phyloP scores from a whole-genome alignment of 2,888 invertebrate species.

The Gymnoscelis rufifasciata region DNA sequence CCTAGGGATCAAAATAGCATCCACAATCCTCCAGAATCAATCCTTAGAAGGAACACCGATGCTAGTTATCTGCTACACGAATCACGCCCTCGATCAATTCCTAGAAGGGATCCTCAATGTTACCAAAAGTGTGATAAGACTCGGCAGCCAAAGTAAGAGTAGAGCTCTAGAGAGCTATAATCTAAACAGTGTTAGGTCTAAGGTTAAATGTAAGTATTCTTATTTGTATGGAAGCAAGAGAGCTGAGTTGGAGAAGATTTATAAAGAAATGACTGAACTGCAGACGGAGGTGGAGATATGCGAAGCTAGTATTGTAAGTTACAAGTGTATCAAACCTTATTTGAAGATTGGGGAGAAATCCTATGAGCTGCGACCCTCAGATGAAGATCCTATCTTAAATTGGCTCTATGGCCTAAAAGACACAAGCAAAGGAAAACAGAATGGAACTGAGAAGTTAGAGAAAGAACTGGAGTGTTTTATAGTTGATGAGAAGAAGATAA shows the following conservation, averaged over 20 bases:
- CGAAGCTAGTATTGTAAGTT: slow-evolving; percentile 55
- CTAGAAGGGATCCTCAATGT: slow-evolving; percentile 82
- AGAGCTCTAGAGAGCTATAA: slow-evolving; percentile 75
- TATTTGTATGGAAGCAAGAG: slow-evolving; percentile 54
- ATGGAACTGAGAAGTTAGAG: slow-evolving; percentile 42
- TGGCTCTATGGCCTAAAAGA: slow-evolving; percentile 53
- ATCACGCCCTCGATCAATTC: slow-evolving; percentile 93
- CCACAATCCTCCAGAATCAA: slow-evolving; percentile 81
- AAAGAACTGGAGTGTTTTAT: slow-evolving; percentile 33
- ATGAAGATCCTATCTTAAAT: slow-evolving; percentile 52
- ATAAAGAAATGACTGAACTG: slow-evolving; percentile 54
- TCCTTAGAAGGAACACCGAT: slow-evolving; percentile 81
- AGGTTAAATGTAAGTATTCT: slow-evolving; percentile 58
- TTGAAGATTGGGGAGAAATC: slow-evolving; percentile 41
- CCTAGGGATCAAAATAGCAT: slow-evolving; percentile 86
- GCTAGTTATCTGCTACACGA: slow-evolving; percentile 89
- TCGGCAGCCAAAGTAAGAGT: slow-evolving; percentile 84
- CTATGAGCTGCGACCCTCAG: slow-evolving; percentile 42
- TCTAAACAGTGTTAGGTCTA: slow-evolving; percentile 55
- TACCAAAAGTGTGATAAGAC: slow-evolving; percentile 81
- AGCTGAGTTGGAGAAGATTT: slow-evolving; percentile 51
- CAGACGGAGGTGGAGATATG: slow-evolving; percentile 65
- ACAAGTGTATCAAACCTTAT: slow-evolving; percentile 47
- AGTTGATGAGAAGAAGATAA: slow-evolving; percentile 38
- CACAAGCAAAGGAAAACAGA: slow-evolving; percentile 28